These are phyloP conservation scores for Cosmia pyralina DNA, from an alignment of 2,888 invertebrate species.

Conservation along the genomic window DNA sequence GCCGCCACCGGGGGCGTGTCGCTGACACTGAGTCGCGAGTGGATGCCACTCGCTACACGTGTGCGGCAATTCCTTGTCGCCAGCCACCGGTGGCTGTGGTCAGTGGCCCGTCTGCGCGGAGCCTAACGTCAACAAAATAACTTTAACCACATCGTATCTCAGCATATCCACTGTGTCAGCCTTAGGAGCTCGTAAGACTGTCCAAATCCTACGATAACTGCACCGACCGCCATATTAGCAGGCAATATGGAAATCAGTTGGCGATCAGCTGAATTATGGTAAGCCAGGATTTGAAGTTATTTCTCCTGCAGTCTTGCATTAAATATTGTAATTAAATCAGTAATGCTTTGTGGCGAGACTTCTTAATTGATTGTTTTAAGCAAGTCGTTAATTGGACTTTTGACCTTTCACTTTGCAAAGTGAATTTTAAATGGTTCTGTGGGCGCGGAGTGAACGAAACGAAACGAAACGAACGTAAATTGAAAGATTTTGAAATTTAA, in stretches of 20 bases:
- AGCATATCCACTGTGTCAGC: background rate
- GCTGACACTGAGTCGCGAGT: too few relatives aligned
- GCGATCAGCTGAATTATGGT: conserved; percentile 75
- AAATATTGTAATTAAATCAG: conserved; percentile 79
- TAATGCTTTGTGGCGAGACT: conserved; percentile 72
- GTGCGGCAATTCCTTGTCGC: too few relatives aligned
- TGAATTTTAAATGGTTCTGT: conserved; percentile 34
- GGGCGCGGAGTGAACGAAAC: background rate
- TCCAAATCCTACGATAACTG: conserved; percentile 57
- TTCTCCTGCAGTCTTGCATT: conserved; percentile 70
- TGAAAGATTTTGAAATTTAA: background rate
- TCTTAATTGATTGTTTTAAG: conserved; percentile 66
- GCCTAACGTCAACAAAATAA: background rate
- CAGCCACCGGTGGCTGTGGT: too few relatives aligned
- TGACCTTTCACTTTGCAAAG: conserved; percentile 28
- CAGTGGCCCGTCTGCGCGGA: too few relatives aligned
- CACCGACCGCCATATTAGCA: conserved; percentile 66
- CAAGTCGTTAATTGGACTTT: conserved; percentile 48
- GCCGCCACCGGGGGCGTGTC: too few relatives aligned
- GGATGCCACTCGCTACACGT: too few relatives aligned
- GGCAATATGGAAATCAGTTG: conserved; percentile 70
- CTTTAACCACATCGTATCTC: background rate
- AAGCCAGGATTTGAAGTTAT: conserved; percentile 78
- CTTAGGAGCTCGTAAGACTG: conserved; percentile 18
- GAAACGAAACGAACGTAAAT: too few relatives aligned